Conservation (phyloP, 64 coral and sea anemone species). For the Catalaphyllia jardinei region DNA sequence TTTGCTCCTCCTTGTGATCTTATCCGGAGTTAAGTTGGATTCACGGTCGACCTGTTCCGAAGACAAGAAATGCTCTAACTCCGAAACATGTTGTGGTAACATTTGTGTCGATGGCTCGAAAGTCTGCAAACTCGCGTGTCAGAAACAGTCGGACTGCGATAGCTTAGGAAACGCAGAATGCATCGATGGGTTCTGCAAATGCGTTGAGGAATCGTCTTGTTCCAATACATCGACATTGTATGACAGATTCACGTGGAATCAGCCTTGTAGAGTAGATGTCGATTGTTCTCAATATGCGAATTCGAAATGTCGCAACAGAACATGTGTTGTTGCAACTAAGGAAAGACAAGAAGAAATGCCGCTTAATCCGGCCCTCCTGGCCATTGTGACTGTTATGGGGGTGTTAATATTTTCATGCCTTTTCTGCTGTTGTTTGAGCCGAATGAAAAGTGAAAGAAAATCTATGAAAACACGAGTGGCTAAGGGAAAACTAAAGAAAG, state of each 20-base stretch:
- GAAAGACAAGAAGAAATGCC: not conserved
- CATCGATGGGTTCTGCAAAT: not conserved
- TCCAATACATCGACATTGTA: not conserved
- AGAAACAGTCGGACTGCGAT: not conserved
- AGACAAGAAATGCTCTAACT: not conserved
- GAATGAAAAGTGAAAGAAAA: slow-evolving; percentile 39
- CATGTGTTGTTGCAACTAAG: not conserved
- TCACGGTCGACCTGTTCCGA: not conserved
- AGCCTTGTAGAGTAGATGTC: not conserved
- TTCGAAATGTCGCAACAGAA: slow-evolving; percentile 19
- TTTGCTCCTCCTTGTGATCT: not conserved
- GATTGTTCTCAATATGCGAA: not conserved
- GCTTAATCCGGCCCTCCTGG: slow-evolving; percentile 13
- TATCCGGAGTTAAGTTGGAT: not conserved
- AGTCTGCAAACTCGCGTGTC: not conserved
- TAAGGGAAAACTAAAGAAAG: slow-evolving; percentile 32
- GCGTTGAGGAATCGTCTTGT: not conserved
- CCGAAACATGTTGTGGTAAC: slow-evolving; percentile 14
- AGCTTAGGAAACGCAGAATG: not conserved
- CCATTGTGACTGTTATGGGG: slow-evolving; percentile 21
- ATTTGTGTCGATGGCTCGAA: not conserved
- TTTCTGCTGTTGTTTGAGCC: slow-evolving; percentile 35
- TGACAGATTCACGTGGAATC: not conserved
- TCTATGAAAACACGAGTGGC: slow-evolving; percentile 22
- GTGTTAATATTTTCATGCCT: slow-evolving; percentile 22